phyloP scores from a whole-genome alignment of 2,888 invertebrate species.

The Himalopsyche tibetana region DNA sequence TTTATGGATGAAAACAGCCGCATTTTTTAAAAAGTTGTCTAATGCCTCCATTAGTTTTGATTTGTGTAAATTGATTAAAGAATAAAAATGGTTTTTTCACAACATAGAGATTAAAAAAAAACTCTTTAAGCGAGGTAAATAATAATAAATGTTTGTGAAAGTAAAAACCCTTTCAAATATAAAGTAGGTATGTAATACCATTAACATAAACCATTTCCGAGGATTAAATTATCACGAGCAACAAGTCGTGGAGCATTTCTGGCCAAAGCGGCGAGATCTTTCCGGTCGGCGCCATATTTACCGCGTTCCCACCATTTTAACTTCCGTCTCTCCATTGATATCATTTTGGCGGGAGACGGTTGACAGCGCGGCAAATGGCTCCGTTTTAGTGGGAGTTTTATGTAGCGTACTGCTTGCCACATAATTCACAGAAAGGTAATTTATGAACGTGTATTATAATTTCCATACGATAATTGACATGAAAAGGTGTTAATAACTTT shows the following conservation, averaged over 20 bases:
- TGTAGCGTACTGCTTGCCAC: not conserved
- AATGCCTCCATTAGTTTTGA: no score
- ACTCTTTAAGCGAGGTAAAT: not conserved
- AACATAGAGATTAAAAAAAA: no score
- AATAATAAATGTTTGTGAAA: not conserved
- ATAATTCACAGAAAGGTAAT: conserved; percentile 18
- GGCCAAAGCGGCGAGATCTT: conserved; percentile 22
- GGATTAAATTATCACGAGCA: conserved; percentile 24
- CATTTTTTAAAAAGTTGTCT: no score
- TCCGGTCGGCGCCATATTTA: conserved; percentile 37
- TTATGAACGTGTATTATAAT: conserved; percentile 1
- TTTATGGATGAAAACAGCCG: no score
- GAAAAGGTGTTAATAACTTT: no score
- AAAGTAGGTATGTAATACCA: not conserved
- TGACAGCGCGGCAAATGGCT: conserved; percentile 42
- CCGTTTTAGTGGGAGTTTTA: conserved; percentile 29
- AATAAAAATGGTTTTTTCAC: no score
- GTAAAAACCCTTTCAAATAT: not conserved
- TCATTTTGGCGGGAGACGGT: conserved; percentile 33
- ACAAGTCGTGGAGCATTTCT: conserved; percentile 32
- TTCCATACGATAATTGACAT: not conserved
- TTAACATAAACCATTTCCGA: not conserved
- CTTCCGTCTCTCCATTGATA: conserved; percentile 29
- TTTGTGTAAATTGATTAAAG: no score
- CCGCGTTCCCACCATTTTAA: conserved; percentile 38